Base-by-base conservation (phyloP, 2,888 invertebrate genomes). In the Myopa testacea region DNA sequence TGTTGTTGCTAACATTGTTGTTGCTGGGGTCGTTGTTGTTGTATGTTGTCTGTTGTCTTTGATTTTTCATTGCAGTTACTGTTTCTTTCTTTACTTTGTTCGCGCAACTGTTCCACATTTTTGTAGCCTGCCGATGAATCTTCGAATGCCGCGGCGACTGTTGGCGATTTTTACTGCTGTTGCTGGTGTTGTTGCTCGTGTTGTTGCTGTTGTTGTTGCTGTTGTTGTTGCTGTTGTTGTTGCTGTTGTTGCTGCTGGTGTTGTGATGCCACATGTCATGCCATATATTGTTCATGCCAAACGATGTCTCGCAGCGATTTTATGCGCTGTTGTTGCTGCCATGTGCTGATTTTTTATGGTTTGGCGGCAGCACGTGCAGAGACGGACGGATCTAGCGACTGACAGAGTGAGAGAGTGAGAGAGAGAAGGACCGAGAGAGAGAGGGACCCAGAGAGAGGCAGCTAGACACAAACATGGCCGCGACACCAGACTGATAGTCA, bases 71-170 rank as follows among this genome's bases (percentile, higher is more conserved):
- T 34, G 34, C 52, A 60, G 38, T 62, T 63, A 26, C 34, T 65
- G 63, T 26, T 68, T 58, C 34, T 55, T 60, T 50, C 45, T 68
- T 73, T 5, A 34, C 52, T 50, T 40, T 65, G 75, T 70, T 67
- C n/a, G 26, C 70, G 78, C 73, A 77, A 79, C 78, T 71, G 81
- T 80, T 76, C 77, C 79, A 75, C 78, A 76, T 71, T 70, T 76
- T 37, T 68, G 60, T 58, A 52, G 45, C 68, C 68, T 60, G 50
- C 45, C 38, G 26, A 34, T n/a, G 50, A 16, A 52, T 67, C 58
- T 50, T 68, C 75, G 78, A 72, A 68, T 81, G 78, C 69, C 26
- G 67, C 58, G 60, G 50, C 52, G 34, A 63, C 8, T 0, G 0
- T 0, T 71, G 37, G 40, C 68, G 26, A 26, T 26, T 26, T 26